Percentiles rank a stretch among this genome's conserved stretches.
These are phyloP conservation scores for Sclerurus mexicanus DNA, from an alignment of 2,113 vertebrate species.

Conservation along the genomic window DNA sequence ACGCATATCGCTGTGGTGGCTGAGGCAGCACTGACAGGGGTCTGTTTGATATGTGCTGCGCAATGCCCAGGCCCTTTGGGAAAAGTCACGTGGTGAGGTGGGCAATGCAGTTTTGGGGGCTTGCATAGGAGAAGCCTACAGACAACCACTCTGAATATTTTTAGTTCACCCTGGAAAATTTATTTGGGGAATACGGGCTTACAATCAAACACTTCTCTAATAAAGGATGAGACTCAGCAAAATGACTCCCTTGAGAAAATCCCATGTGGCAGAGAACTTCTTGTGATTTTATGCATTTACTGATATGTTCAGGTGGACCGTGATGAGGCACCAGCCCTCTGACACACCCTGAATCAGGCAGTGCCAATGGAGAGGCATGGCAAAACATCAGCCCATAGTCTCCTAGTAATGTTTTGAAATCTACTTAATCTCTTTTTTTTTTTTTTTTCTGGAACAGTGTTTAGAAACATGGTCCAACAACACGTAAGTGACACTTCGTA, in stretches of 20 bases:
- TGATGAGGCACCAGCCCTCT: neutral
- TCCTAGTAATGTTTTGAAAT: neutral
- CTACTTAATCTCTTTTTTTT: neutral
- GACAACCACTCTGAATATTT: neutral
- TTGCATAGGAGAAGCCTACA: neutral
- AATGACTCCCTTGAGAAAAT: neutral
- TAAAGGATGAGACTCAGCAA: neutral
- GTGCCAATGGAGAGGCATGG: rapidly evolving
- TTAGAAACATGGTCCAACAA: neutral
- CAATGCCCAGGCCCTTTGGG: neutral
- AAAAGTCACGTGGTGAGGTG: neutral
- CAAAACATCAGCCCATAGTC: neutral
- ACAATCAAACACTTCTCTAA: neutral
- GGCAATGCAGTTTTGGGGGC: neutral
- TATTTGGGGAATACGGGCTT: neutral
- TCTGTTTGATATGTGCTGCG: rapidly evolving
- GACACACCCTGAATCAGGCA: neutral
- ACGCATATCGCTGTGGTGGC: rapidly evolving
- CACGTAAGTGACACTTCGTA: neutral
- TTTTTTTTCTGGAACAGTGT: neutral
- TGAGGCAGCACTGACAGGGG: neutral
- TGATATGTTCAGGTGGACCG: neutral
- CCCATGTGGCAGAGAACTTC: neutral
- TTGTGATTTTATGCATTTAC: neutral
- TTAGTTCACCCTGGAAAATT: neutral